phyloP scores from a whole-genome alignment of 1,140 invertebrate genomes.

The Drosophila kikkawai region DNA sequence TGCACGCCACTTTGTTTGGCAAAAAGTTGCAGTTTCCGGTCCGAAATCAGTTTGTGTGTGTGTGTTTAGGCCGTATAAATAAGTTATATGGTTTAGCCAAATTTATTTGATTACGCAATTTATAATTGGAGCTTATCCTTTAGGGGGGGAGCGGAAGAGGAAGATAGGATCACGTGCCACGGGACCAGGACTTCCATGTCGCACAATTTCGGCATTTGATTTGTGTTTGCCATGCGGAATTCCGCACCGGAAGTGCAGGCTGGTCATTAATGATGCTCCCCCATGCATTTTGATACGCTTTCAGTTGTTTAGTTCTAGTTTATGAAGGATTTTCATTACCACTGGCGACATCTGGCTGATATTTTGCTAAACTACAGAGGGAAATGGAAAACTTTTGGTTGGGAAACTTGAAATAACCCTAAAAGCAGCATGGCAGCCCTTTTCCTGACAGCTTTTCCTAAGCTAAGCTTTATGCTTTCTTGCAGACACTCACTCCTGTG shows the following conservation, averaged over 20 bases:
- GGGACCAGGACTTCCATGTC: constrained; percentile 63
- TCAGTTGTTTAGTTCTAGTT: constrained; percentile 19
- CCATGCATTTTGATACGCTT: constrained; percentile 35
- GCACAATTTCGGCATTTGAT: constrained; percentile 57
- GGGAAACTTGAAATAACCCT: constrained; percentile 2
- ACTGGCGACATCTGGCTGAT: constrained; percentile 40
- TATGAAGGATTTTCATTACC: background rate
- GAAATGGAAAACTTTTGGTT: constrained; percentile 2
- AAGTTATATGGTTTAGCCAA: constrained; percentile 58
- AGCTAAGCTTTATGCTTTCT: constrained; percentile 14
- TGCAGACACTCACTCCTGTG: background rate
- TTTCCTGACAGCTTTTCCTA: constrained; percentile 13
- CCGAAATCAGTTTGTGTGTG: constrained; percentile 11
- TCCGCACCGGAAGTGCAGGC: constrained; percentile 72
- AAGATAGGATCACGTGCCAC: constrained; percentile 40
- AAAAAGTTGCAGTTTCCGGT: constrained; percentile 25
- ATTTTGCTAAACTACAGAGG: background rate
- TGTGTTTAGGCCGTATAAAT: constrained; percentile 61
- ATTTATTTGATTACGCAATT: constrained; percentile 76
- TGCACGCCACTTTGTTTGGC: constrained; percentile 28
- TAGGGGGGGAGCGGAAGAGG: background rate
- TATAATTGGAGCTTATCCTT: constrained; percentile 72
- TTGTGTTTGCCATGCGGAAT: constrained; percentile 78
- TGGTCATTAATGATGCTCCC: constrained; percentile 66
- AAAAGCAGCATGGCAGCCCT: background rate